Base-by-base conservation (phyloP, 2,888 invertebrate genomes). In the Caenorhabditis virilis region DNA sequence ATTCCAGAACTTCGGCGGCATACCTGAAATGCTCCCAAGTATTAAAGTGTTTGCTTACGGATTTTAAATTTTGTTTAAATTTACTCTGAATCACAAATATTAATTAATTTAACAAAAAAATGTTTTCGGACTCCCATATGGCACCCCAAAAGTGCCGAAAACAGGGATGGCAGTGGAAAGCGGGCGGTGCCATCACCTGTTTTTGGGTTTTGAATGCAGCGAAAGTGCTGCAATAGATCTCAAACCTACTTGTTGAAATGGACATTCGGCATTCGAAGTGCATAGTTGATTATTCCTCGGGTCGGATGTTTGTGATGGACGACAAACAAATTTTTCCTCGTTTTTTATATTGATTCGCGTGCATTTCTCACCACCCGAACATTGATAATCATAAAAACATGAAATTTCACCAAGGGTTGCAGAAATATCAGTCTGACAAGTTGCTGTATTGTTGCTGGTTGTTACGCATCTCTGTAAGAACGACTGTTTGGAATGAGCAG, bases 311-410 rank as follows among this genome's bases (percentile, higher is more conserved):
- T 51, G 50, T 26, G 72, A 47, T 1, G 55, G 54, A n/a, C 67
- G 63, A 47, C 72, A 72, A 13, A 54, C 41, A 38, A 63, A 63
- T 23, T 54, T 53, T 9, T 33, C 15, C 2, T 39, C 45, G 11
- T 53, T 33, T 26, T 47, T 33, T 1, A 33, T 48, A 15, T 53
- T 54, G 45, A 54, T 36, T 35, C 41, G 50, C 23, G 56, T 54
- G 23, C 72, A 72, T 38, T 67, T 69, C 48, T 69, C 69, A 4
- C 72, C 72, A n/a, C 72, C 72, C 20, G 72, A 72, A 41, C 72
- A 72, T 42, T 72, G 65, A 23, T 67, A 72, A 30, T 72, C 72
- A 36, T 65, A 72, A 26, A 67, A 50, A 36, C 72, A 72, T 11
- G 20, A 22, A 22, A 69, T 35, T 1, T 56, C 25, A 7, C 69